These are phyloP conservation scores for Delia radicum DNA, from an alignment of 1,140 invertebrate species.

Conservation along the genomic window DNA sequence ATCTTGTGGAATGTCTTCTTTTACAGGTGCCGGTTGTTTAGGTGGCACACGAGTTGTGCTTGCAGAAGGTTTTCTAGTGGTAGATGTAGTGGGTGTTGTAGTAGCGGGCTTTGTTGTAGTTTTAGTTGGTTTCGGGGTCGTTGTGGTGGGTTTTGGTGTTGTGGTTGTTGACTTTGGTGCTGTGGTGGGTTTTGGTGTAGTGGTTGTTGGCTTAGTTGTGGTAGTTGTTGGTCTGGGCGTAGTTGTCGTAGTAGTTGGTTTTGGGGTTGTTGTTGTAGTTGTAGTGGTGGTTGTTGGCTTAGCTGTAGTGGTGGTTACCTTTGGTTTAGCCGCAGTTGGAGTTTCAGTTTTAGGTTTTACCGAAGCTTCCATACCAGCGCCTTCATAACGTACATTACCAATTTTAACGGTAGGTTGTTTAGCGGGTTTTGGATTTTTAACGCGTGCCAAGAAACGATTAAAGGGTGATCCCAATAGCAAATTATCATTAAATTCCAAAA, in stretches of 20 bases:
- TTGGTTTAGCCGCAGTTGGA: slow-evolving; percentile 27
- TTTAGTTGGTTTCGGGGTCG: slow-evolving; percentile 37
- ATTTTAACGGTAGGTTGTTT: slow-evolving; percentile 51
- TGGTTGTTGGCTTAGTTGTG: slow-evolving; percentile 32
- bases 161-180: slow-evolving; percentile 28
- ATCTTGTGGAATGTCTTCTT: slow-evolving; percentile 60
- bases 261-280: slow-evolving; percentile 31
- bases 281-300: slow-evolving; percentile 33
- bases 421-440: slow-evolving; percentile 60
- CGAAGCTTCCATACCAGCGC: slow-evolving; percentile 41
- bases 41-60: slow-evolving; percentile 42
- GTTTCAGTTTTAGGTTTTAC: slow-evolving; percentile 31
- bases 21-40: slow-evolving; percentile 57
- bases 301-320: slow-evolving; percentile 27
- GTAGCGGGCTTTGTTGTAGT: slow-evolving; percentile 30
- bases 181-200: slow-evolving; percentile 28
- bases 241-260: slow-evolving; percentile 30
- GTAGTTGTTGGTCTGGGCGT: slow-evolving; percentile 36
- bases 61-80: not conserved
- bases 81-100: slow-evolving; percentile 21
- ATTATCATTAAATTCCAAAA: slow-evolving; percentile 61
- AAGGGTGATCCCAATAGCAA: slow-evolving; percentile 66
- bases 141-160: slow-evolving; percentile 35
- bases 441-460: slow-evolving; percentile 65
- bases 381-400: slow-evolving; percentile 49